Percentiles rank a stretch among this genome's conserved stretches.
phyloP scores from a whole-genome alignment of 2,888 invertebrate genomes.

The Drosophila demipolita region DNA sequence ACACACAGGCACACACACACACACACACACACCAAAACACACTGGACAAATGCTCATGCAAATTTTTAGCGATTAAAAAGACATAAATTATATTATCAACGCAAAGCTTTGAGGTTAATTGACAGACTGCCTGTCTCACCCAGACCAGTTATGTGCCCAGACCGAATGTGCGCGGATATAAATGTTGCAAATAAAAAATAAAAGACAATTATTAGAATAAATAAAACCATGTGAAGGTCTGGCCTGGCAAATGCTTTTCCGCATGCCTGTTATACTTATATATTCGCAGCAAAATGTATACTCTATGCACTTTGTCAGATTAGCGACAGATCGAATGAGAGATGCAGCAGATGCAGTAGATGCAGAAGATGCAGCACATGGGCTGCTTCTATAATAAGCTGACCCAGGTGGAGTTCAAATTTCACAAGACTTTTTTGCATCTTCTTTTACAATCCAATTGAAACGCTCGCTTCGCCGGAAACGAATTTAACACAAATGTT shows the following conservation, averaged over 20 bases:
- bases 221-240: slow-evolving; percentile 75
- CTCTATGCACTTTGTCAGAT: slow-evolving; percentile 29
- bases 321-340: slow-evolving; percentile 8
- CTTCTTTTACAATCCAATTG: slow-evolving; percentile 25
- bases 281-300: neutral
- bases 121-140: slow-evolving; percentile 73
- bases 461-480: slow-evolving; percentile 57
- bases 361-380: slow-evolving; percentile 3
- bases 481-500: slow-evolving; percentile 60
- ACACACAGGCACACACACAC: slow-evolving; percentile 31
- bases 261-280: slow-evolving; percentile 45
- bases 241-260: slow-evolving; percentile 60
- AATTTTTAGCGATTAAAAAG: slow-evolving; percentile 82
- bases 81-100: slow-evolving; percentile 83
- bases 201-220: slow-evolving; percentile 77
- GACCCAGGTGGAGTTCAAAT: slow-evolving; percentile 26
- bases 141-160: slow-evolving; percentile 51
- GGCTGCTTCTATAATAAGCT: slow-evolving; percentile 20
- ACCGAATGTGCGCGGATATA: slow-evolving; percentile 53
- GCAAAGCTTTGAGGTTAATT: slow-evolving; percentile 79
- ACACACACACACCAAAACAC: slow-evolving; percentile 8
- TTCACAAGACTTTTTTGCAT: slow-evolving; percentile 12
- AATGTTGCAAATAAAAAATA: slow-evolving; percentile 67
- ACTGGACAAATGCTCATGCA: slow-evolving; percentile 63
- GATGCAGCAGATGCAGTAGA: slow-evolving; percentile 7